phyloP scores from a whole-genome alignment of 2,113 vertebrate genomes.

The Phrynocephalus versicolor region DNA sequence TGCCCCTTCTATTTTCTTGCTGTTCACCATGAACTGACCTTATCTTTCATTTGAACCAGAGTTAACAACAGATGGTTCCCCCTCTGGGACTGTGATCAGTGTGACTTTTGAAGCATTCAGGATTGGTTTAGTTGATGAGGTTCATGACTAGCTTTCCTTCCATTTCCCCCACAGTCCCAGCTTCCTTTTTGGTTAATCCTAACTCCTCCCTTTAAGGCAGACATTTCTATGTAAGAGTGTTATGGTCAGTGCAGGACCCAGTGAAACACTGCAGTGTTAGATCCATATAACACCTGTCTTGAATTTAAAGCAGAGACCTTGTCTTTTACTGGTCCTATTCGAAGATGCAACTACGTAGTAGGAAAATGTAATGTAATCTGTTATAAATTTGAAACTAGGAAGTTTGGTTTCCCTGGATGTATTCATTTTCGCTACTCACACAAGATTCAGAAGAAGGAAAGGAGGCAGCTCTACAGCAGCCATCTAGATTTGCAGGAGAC shows the following conservation, averaged over 20 bases:
- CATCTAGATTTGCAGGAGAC: too few relatives aligned
- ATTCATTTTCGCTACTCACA: conserved; percentile 28
- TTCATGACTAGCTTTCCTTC: conserved; percentile 66
- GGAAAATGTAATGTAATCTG: too few relatives aligned
- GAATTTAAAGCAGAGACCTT: not conserved
- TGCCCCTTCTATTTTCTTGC: conserved; percentile 68
- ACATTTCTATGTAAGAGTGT: not conserved
- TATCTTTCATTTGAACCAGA: conserved; percentile 79
- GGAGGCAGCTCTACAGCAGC: not conserved
- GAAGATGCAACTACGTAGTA: too few relatives aligned
- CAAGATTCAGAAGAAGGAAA: too few relatives aligned
- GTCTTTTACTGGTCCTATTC: too few relatives aligned
- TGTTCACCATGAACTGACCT: conserved; percentile 73
- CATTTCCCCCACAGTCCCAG: conserved; percentile 58
- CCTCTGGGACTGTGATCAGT: conserved; percentile 74
- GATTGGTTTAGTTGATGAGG: conserved; percentile 72
- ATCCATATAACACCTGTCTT: not conserved
- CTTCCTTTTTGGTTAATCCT: conserved; percentile 52
- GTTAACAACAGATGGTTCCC: conserved; percentile 80
- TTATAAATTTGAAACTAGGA: too few relatives aligned
- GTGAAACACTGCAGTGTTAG: not conserved
- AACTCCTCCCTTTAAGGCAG: not conserved
- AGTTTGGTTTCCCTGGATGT: not conserved
- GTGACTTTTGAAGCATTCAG: conserved; percentile 78
- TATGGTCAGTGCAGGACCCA: not conserved